These are phyloP conservation scores for Coecobrya sp. DNA, from an alignment of 2,888 invertebrate genomes.

Conservation along the genomic window DNA sequence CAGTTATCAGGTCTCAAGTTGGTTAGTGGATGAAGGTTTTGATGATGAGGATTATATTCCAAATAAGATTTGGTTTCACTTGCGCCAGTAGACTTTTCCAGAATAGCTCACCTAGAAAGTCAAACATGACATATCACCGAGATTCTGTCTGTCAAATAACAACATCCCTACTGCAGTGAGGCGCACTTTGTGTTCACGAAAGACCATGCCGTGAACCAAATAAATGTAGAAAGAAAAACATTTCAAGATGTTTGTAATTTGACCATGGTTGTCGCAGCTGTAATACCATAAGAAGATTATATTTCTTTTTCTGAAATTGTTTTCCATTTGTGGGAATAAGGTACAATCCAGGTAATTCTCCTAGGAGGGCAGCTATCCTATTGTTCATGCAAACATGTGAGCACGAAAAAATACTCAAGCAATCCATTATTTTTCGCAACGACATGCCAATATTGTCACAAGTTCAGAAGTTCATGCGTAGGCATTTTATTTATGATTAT, in stretches of 20 bases:
- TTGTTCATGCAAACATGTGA: neutral
- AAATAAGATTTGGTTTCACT: too few species aligned
- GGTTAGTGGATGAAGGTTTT: too few species aligned
- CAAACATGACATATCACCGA: neutral
- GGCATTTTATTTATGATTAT: too few species aligned
- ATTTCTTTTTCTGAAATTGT: neutral
- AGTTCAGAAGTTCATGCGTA: too few species aligned
- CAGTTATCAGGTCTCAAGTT: too few species aligned
- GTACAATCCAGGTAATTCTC: conserved; percentile 8
- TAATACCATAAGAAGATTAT: neutral
- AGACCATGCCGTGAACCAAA: neutral
- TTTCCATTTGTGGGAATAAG: neutral
- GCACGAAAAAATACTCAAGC: neutral
- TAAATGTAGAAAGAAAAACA: neutral
- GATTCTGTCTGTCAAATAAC: neutral
- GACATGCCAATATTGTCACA: conserved; percentile 45
- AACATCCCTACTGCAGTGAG: neutral
- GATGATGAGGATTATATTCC: too few species aligned
- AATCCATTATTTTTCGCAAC: conserved; percentile 46
- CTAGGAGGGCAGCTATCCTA: neutral
- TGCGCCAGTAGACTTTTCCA: too few species aligned
- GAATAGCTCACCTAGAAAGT: neutral
- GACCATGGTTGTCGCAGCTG: neutral
- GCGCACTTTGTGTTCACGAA: neutral
- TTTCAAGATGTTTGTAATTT: conserved; percentile 38